Conservation (phyloP, 2,797 vertebrate genomes). For the Fistularia tabacaria region DNA sequence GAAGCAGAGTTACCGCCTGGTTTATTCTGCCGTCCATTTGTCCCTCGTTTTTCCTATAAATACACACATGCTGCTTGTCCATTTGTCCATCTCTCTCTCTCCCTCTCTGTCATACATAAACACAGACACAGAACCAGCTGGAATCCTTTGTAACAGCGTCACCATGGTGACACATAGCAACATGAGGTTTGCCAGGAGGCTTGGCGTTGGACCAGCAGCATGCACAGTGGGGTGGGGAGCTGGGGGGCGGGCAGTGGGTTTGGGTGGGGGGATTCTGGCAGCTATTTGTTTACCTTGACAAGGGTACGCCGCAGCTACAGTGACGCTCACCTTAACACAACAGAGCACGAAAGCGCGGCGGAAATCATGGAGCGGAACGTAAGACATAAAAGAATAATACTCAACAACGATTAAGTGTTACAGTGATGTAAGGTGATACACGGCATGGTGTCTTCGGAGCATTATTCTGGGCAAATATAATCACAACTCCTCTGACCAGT, state of each 20-base stretch:
- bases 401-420: background rate
- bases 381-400: background rate
- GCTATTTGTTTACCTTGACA: constrained; percentile 61
- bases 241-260: background rate
- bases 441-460: constrained; percentile 20
- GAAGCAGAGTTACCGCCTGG: too few species aligned
- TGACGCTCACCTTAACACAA: constrained; percentile 27
- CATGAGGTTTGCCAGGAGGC: constrained; percentile 58
- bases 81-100: constrained; percentile 45
- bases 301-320: constrained; percentile 48
- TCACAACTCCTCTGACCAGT: constrained; percentile 59
- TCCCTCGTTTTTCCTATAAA: constrained; percentile 27
- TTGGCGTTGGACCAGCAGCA: constrained; percentile 49
- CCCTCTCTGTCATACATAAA: constrained; percentile 25
- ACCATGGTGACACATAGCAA: constrained; percentile 67
- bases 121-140: constrained; percentile 61
- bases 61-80: constrained; percentile 29
- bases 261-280: constrained; percentile 33
- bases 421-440: too few species aligned
- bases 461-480: constrained; percentile 31
- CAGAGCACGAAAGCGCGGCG: constrained; percentile 24
- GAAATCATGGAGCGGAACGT: constrained; percentile 6
- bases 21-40: constrained; percentile 56
- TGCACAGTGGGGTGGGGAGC: constrained; percentile 15
- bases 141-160: constrained; percentile 72